Base-by-base conservation (phyloP, 2,113 vertebrate species). In the Herpailurus yagouaroundi region DNA sequence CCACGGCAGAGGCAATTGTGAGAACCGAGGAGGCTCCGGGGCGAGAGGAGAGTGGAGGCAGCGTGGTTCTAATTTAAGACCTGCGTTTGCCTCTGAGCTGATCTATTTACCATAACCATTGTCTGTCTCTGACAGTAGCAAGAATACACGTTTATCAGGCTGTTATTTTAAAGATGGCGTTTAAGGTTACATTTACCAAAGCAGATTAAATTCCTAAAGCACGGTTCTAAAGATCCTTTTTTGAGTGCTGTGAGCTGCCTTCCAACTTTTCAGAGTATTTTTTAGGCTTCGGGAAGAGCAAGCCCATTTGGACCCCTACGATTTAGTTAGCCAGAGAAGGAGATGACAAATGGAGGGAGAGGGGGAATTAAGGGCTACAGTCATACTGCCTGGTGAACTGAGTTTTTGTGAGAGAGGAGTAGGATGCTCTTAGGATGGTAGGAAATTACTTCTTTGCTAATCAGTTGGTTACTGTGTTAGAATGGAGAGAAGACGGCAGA, bases 401-500 rank as follows among this genome's bases (percentile, higher is more conserved):
- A 81, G 31, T 52, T 21, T 89, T 52, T 5, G 1, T 41, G 31
- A 74, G 25, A 73, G 41, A 9, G 12, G 45, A 57, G 29, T 25
- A 57, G 31, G 2, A 7, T 66, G 48, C 25, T 23, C 50, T 64
- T 85, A 25, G n/a, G 63, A 29, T 1, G 29, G 21, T 19, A 60
- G 64, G 52, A 76, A 36, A 4, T 74, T 50, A 2, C 48, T 94
- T 83, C 33, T 41, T 71, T 79, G 31, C 57, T 98, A 94, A 98
- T 86, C 87, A 41, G 82, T 80, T 71, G 97, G 19, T 96, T 98
- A 7, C 83, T 98, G 38, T 97, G 96, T 98, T 98, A 98, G 98
- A 97, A 97, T 97, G 98, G 97, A 97, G 97, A 80, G 74, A 41
- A 97, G 64, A 66, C 79, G n/a, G 5, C 88, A 52, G 97, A 98